A percentile compares a stretch with the other conserved stretches of the same genome.
phyloP scores from a whole-genome alignment of 2,888 invertebrate genomes.

The Tuta absoluta region DNA sequence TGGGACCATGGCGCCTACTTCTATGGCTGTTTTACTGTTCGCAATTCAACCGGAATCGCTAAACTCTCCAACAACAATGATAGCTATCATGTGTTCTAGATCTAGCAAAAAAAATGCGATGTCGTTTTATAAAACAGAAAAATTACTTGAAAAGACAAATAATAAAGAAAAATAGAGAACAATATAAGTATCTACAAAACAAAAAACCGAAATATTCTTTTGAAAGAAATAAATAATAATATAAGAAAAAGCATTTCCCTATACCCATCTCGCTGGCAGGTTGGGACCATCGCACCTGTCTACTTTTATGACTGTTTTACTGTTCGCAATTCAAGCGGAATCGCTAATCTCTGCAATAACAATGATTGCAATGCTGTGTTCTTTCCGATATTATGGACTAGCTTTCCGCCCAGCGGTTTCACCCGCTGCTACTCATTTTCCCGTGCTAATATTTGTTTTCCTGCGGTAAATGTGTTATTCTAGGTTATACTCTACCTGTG shows the following conservation, averaged over 20 bases:
- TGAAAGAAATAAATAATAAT: too few relatives aligned
- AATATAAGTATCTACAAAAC: background rate
- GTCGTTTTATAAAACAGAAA: too few relatives aligned
- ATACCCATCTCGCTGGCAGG: constrained; percentile 45
- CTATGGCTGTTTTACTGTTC: constrained; percentile 72
- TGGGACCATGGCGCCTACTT: constrained; percentile 65
- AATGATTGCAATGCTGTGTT: constrained; percentile 55
- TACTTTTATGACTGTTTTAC: constrained; percentile 73
- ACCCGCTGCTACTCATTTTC: too few relatives aligned
- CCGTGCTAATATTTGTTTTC: too few relatives aligned
- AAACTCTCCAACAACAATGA: constrained; percentile 63
- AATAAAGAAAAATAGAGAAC: background rate
- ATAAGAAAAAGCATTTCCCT: constrained; percentile 50
- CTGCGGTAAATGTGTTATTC: too few relatives aligned
- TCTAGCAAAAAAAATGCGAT: too few relatives aligned
- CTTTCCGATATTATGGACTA: too few relatives aligned
- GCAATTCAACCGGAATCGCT: constrained; percentile 75
- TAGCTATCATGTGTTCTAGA: too few relatives aligned
- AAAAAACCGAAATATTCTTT: constrained; percentile 29
- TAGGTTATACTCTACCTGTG: too few relatives aligned
- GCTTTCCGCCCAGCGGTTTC: too few relatives aligned
- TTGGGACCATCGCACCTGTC: constrained; percentile 61
- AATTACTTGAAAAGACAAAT: background rate
- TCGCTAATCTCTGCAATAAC: constrained; percentile 66
- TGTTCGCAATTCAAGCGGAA: constrained; percentile 75